Evolutionary conservation across 2,797 vertebrate species (phyloP).

Genomic region (Momotus momota): DNA sequence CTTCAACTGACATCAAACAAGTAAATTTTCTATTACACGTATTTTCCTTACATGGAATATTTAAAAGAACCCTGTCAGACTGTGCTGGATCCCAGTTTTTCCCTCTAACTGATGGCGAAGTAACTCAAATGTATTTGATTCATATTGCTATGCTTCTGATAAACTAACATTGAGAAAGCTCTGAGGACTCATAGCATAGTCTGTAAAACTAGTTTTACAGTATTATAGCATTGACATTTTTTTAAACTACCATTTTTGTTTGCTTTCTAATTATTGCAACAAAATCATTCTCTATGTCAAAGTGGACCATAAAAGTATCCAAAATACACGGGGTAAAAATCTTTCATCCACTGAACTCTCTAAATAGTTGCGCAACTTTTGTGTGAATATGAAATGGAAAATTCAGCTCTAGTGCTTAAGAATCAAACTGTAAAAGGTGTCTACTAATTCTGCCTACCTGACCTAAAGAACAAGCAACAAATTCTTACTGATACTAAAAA

Average conservation of each 20-base stretch:
- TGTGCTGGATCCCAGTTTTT: neutral
- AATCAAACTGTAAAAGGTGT: neutral
- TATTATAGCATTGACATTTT: neutral
- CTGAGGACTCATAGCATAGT: neutral
- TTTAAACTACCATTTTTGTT: neutral
- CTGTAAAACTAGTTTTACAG: neutral
- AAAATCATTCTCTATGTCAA: neutral
- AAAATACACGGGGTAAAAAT: neutral
- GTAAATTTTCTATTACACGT: neutral
- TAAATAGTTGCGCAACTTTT: neutral
- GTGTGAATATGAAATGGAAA: neutral
- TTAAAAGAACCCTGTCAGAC: neutral
- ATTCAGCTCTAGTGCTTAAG: neutral
- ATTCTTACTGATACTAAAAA: neutral
- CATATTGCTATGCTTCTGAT: neutral
- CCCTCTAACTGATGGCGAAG: neutral
- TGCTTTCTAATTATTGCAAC: neutral
- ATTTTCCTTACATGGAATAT: neutral
- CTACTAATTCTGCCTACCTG: neutral
- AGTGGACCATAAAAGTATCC: neutral
- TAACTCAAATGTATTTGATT: neutral
- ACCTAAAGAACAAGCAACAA: neutral
- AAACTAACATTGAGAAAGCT: neutral
- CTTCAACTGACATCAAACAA: neutral
- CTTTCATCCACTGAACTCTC: neutral